Conservation (phyloP, 2,113 vertebrate species). For the Gnathonemus echidnorhynchus region DNA sequence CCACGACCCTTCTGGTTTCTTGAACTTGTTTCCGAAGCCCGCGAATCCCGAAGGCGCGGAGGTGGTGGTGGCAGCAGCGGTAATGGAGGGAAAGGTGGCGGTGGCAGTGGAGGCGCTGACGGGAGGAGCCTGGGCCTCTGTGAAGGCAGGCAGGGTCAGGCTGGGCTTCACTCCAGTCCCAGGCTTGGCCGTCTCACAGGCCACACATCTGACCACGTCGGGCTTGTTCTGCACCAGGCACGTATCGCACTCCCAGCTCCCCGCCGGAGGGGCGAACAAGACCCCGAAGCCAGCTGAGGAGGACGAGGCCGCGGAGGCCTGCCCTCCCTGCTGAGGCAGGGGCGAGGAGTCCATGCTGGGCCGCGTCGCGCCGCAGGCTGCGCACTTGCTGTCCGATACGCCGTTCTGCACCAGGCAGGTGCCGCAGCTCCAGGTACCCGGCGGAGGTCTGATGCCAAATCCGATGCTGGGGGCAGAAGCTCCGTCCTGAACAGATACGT, state of each 20-base stretch:
- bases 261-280: constrained; percentile 68
- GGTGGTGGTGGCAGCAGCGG: constrained; percentile 29
- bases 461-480: constrained; percentile 39
- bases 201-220: constrained; percentile 83
- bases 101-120: neutral
- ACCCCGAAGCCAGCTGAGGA: constrained; percentile 62
- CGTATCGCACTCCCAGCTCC: constrained; percentile 91
- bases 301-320: constrained; percentile 21
- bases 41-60: constrained; percentile 33
- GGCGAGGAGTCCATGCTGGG: constrained; percentile 46
- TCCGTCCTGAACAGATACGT: constrained; percentile 51
- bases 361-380: constrained; percentile 65
- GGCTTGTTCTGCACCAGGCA: constrained; percentile 90
- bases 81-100: constrained; percentile 33
- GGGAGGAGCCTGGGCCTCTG: constrained; percentile 54
- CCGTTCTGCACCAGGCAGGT: constrained; percentile 70
- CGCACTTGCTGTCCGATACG: constrained; percentile 66
- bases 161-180: constrained; percentile 79
- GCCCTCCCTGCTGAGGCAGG: constrained; percentile 42
- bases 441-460: constrained; percentile 63
- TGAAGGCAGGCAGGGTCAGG: constrained; percentile 61
- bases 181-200: constrained; percentile 91
- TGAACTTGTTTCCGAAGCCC: constrained; percentile 84
- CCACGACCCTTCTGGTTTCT: constrained; percentile 82
- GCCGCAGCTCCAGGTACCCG: constrained; percentile 71